Evolutionary conservation across 2,888 invertebrate genomes (phyloP).

Genomic region (Ichneumoninae sp.): DNA sequence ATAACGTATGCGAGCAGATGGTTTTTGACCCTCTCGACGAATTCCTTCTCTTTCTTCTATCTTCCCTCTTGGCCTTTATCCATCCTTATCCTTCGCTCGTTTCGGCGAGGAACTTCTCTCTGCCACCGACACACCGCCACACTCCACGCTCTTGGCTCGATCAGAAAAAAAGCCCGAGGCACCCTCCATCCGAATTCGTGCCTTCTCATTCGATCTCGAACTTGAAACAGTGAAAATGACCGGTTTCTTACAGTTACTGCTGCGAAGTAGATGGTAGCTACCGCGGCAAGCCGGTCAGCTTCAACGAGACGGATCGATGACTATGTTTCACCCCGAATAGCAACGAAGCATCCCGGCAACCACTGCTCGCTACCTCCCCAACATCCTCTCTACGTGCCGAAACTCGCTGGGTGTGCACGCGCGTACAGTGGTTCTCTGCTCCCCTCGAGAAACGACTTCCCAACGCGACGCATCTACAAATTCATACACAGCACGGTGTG

Average conservation of each 20-base stretch:
- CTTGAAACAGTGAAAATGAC: constrained; percentile 47
- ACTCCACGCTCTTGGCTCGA: constrained; percentile 69
- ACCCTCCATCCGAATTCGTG: constrained; percentile 70
- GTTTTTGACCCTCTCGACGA: constrained; percentile 75
- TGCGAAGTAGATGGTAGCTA: neutral
- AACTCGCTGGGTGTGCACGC: constrained; percentile 62
- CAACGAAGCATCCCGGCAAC: constrained; percentile 45
- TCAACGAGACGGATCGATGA: constrained; percentile 11
- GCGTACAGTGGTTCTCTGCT: constrained; percentile 75
- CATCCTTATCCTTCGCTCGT: constrained; percentile 43
- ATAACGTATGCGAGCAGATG: constrained; percentile 82
- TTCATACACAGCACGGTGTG: neutral
- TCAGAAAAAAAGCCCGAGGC: constrained; percentile 75
- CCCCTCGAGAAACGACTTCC: constrained; percentile 44
- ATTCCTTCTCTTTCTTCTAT: constrained; percentile 37
- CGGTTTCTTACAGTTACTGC: constrained; percentile 33
- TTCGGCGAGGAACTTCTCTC: constrained; percentile 60
- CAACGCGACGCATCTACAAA: constrained; percentile 6
- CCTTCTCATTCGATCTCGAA: constrained; percentile 36
- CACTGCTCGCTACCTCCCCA: constrained; percentile 49
- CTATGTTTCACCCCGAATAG: constrained; percentile 44
- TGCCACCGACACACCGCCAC: constrained; percentile 62
- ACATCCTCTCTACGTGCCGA: constrained; percentile 32
- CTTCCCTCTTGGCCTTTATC: constrained; percentile 28
- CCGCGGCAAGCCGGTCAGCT: constrained; percentile 36